phyloP scores from a whole-genome alignment of 2,888 invertebrate species.

The Neria commutata region DNA sequence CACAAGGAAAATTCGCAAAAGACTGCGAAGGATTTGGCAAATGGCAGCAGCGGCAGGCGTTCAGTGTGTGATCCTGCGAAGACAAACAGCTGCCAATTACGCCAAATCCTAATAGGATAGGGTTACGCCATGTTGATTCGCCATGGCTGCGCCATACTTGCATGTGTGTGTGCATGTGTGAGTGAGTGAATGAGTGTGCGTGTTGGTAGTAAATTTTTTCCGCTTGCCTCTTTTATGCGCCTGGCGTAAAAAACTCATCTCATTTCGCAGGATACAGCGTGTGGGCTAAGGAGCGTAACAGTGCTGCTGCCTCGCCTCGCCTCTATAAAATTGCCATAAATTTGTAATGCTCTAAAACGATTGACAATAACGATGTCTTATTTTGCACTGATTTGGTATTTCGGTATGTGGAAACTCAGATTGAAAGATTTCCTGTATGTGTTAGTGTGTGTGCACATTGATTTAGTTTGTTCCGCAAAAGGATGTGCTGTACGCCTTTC shows the following conservation, averaged over 20 bases:
- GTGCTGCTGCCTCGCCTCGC: not conserved
- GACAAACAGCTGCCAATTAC: conserved; percentile 33
- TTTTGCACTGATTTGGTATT: not conserved
- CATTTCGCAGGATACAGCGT: not conserved
- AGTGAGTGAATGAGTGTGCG: conserved; percentile 22
- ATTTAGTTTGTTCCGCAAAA: not conserved
- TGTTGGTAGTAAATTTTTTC: not conserved
- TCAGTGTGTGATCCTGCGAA: not conserved
- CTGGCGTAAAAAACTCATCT: not conserved
- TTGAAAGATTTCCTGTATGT: too few relatives aligned
- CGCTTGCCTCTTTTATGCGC: not conserved
- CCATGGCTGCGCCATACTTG: conserved; percentile 52
- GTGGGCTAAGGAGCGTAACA: not conserved
- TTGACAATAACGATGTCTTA: conserved; percentile 6
- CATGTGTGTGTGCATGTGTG: conserved; percentile 19
- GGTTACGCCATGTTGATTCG: conserved; percentile 34
- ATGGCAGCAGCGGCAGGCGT: not conserved
- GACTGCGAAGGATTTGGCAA: not conserved
- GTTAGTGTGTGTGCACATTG: not conserved
- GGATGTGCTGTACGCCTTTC: not conserved
- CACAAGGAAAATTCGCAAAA: conserved; percentile 3
- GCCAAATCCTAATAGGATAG: not conserved
- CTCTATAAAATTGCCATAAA: conserved; percentile 43
- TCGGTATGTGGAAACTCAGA: not conserved
- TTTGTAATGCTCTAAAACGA: conserved; percentile 39